Percentiles rank a stretch among this genome's conserved stretches.
phyloP scores from a whole-genome alignment of 2,113 vertebrate genomes.

The Solenodon paradoxus region DNA sequence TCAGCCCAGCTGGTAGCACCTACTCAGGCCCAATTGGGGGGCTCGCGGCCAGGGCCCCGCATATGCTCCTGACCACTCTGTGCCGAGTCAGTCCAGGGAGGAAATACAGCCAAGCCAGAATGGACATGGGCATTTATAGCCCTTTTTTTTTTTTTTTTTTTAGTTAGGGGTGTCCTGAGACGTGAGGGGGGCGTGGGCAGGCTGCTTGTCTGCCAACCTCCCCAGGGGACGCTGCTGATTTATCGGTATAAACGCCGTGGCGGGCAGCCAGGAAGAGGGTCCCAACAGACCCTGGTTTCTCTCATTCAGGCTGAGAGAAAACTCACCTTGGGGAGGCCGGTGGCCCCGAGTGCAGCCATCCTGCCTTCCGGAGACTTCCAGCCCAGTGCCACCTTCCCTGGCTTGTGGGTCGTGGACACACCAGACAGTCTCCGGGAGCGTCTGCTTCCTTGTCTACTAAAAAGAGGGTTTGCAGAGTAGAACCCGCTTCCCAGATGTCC shows the following conservation, averaged over 20 bases:
- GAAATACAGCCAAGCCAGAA: conserved; percentile 70
- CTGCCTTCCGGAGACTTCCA: neutral
- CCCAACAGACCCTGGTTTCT: neutral
- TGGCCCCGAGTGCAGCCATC: fast-evolving
- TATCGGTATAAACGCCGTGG: too few relatives aligned
- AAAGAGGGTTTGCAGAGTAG: too few relatives aligned
- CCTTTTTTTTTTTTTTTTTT: conserved; percentile 8
- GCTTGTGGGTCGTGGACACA: neutral
- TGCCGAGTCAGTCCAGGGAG: conserved; percentile 73
- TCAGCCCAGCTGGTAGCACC: conserved; percentile 75
- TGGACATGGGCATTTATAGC: conserved; percentile 70
- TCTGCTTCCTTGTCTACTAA: neutral
- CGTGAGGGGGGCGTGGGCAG: neutral
- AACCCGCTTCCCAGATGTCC: neutral
- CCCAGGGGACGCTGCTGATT: neutral
- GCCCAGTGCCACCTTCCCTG: neutral
- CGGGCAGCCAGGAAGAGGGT: too few relatives aligned
- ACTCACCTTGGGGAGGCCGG: neutral
- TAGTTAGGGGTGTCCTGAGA: neutral
- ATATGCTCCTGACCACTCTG: conserved; percentile 74
- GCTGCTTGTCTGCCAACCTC: neutral
- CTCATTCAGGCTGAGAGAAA: neutral
- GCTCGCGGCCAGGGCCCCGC: conserved; percentile 71
- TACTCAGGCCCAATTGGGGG: conserved; percentile 76
- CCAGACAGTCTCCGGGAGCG: too few relatives aligned